phyloP scores from a whole-genome alignment of 2,113 vertebrate genomes.

The Gnathonemus echidnorhynchus region DNA sequence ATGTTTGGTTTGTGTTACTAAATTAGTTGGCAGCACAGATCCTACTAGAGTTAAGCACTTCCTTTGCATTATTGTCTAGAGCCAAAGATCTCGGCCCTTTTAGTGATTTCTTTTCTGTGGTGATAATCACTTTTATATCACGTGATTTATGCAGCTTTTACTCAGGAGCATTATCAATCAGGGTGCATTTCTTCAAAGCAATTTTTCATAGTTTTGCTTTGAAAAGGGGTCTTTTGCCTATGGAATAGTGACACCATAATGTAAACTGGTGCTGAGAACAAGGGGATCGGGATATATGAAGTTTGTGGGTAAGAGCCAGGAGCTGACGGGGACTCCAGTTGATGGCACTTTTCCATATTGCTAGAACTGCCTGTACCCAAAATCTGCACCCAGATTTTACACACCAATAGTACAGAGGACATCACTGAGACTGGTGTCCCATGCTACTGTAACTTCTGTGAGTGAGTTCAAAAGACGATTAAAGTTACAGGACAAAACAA shows the following conservation, averaged over 20 bases:
- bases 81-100: not conserved
- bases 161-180: not conserved
- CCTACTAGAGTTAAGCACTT: not conserved
- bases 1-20: not conserved
- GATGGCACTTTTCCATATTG: slow-evolving; percentile 48
- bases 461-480: not conserved
- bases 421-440: not conserved
- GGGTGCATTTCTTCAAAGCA: not conserved
- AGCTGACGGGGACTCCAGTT: slow-evolving; percentile 36
- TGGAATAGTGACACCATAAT: not conserved
- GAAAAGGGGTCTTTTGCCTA: not conserved
- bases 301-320: not conserved
- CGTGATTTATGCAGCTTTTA: not conserved
- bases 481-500: not conserved
- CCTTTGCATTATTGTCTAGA: not conserved
- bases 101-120: not conserved
- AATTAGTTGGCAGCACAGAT: not conserved
- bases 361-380: slow-evolving; percentile 12
- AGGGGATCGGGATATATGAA: not conserved
- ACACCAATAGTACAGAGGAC: not conserved
- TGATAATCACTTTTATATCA: not conserved
- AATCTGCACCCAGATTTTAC: slow-evolving; percentile 16
- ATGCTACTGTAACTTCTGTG: not conserved
- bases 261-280: not conserved
- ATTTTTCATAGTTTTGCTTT: not conserved